Conservation (phyloP, 2,888 invertebrate genomes). For the Helobdella robusta region DNA sequence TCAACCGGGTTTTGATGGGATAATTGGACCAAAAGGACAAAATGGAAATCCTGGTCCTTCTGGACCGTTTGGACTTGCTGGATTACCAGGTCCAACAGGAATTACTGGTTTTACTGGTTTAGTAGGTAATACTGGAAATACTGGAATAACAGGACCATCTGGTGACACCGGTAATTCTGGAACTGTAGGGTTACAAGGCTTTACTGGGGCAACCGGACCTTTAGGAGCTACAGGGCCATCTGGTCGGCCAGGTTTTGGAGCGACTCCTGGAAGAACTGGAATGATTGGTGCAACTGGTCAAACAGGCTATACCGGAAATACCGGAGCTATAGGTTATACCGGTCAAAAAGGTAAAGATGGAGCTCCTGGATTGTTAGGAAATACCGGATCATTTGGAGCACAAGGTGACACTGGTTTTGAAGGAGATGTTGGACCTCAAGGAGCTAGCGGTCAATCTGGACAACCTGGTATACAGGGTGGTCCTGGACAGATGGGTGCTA, state of each 20-base stretch:
- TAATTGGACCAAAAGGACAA: slow-evolving; percentile 13
- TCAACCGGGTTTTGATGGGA: background rate
- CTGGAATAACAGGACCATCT: slow-evolving; percentile 17
- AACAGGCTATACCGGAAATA: slow-evolving; percentile 22
- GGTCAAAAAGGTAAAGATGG: slow-evolving; percentile 23
- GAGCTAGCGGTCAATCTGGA: slow-evolving; percentile 17
- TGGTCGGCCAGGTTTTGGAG: slow-evolving; percentile 27
- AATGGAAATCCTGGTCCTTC: slow-evolving; percentile 23
- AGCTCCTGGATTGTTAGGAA: background rate
- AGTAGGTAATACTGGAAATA: slow-evolving; percentile 23
- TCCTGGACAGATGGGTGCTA: background rate
- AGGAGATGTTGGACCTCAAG: slow-evolving; percentile 26
- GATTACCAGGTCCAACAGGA: slow-evolving; percentile 5
- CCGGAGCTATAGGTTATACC: slow-evolving; percentile 15
- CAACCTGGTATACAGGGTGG: background rate
- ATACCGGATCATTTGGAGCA: background rate
- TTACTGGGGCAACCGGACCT: slow-evolving; percentile 17
- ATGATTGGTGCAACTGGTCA: slow-evolving; percentile 19
- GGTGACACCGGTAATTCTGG: slow-evolving; percentile 2
- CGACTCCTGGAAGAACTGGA: slow-evolving; percentile 24
- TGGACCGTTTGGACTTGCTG: slow-evolving; percentile 6
- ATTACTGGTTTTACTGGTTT: slow-evolving; percentile 1
- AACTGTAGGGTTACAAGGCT: background rate
- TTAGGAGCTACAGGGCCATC: slow-evolving; percentile 19
- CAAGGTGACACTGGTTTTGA: slow-evolving; percentile 5